These are phyloP conservation scores for Folsomia candida DNA, from an alignment of 2,888 invertebrate species.

Conservation along the genomic window DNA sequence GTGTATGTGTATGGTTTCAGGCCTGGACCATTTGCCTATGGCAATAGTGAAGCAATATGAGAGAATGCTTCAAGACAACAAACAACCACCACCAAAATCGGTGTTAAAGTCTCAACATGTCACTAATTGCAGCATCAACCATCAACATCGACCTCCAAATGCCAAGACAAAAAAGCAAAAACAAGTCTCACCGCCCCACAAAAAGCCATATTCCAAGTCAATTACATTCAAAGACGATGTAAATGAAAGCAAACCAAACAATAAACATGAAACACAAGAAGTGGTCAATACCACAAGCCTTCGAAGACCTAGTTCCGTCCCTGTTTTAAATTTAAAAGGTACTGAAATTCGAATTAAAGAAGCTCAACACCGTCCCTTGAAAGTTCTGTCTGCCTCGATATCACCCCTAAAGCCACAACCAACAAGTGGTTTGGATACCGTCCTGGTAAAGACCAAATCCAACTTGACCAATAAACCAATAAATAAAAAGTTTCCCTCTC, in stretches of 20 bases:
- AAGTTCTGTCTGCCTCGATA: constrained; percentile 14
- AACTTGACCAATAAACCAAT: neutral
- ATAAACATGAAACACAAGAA: neutral
- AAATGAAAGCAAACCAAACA: neutral
- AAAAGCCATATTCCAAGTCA: constrained; percentile 9
- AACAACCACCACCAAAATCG: constrained; percentile 9
- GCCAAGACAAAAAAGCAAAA: neutral
- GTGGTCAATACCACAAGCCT: neutral
- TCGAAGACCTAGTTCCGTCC: neutral
- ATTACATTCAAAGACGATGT: constrained; percentile 11
- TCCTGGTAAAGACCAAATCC: neutral
- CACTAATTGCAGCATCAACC: neutral
- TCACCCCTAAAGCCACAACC: constrained; percentile 3
- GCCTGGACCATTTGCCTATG: constrained; percentile 47
- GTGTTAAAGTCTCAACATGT: constrained; percentile 8
- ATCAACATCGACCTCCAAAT: constrained; percentile 10
- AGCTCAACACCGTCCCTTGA: constrained; percentile 29
- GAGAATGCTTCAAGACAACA: constrained; percentile 45
- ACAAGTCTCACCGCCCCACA: neutral
- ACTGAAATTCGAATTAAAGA: constrained; percentile 24
- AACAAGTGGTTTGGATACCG: no score
- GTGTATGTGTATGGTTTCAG: no score
- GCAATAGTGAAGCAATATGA: constrained; percentile 50
- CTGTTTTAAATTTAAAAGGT: constrained; percentile 10
- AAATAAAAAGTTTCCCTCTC: neutral